phyloP scores from a whole-genome alignment of 2,797 vertebrate genomes.

The Okamejei kenojei region DNA sequence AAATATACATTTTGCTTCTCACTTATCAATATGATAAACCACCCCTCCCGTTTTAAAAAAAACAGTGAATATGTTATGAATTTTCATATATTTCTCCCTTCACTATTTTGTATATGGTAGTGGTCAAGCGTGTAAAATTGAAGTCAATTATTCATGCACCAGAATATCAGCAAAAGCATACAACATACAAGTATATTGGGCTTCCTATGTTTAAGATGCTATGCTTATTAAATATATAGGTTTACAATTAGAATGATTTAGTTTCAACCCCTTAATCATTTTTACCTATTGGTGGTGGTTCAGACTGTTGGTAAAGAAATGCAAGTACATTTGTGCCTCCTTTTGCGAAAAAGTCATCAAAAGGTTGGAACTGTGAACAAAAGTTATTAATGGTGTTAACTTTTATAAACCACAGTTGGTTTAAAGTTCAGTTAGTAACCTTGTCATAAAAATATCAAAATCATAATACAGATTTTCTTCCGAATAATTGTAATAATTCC shows the following conservation, averaged over 20 bases:
- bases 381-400: slow-evolving; percentile 42
- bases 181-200: too few relatives aligned
- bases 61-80: background rate
- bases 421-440: background rate
- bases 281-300: slow-evolving; percentile 63
- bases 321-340: slow-evolving; percentile 61
- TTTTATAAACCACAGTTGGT: background rate
- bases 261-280: background rate
- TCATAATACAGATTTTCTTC: background rate
- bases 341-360: slow-evolving; percentile 63
- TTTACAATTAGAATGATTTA: background rate
- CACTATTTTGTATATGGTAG: background rate
- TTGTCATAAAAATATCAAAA: background rate
- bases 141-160: background rate
- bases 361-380: slow-evolving; percentile 58
- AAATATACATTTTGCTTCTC: background rate
- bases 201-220: background rate
- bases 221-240: background rate
- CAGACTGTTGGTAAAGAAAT: slow-evolving; percentile 68
- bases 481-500: background rate
- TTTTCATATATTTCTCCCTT: background rate
- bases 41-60: background rate
- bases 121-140: background rate
- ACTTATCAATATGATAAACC: too few relatives aligned
- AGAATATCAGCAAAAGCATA: too few relatives aligned